phyloP scores from a whole-genome alignment of 37 sponge, comb jelly and placozoan genomes.

The Agelas oroides region DNA sequence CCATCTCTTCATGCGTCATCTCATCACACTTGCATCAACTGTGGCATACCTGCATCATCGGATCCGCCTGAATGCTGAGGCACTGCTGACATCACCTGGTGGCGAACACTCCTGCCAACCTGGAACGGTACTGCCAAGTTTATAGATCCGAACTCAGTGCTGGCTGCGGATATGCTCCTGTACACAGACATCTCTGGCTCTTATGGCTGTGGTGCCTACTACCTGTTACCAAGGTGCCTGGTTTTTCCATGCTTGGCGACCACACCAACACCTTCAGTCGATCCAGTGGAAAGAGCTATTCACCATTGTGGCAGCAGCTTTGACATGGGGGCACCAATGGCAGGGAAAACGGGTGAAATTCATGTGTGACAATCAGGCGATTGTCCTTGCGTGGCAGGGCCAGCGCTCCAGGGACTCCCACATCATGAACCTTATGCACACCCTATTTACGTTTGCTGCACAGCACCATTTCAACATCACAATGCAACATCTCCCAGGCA shows the following conservation, averaged over 20 bases:
- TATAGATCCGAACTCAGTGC: too few relatives aligned
- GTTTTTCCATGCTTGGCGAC: not conserved
- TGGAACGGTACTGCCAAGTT: too few relatives aligned
- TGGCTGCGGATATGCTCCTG: too few relatives aligned
- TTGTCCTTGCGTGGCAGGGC: constrained; percentile 32
- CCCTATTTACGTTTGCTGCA: constrained; percentile 27
- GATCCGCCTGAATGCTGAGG: constrained; percentile 17
- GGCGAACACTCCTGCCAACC: too few relatives aligned
- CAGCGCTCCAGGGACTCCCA: constrained; percentile 29
- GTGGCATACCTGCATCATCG: constrained; percentile 15
- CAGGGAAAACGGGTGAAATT: constrained; percentile 4
- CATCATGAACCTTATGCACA: constrained; percentile 18
- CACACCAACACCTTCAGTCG: too few relatives aligned
- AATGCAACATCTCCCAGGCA: too few relatives aligned
- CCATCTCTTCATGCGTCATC: constrained; percentile 9
- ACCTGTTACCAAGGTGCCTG: not conserved
- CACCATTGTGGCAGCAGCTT: constrained; percentile 32
- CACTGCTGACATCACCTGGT: constrained; percentile 37
- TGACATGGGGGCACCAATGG: constrained; percentile 41
- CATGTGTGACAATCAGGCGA: constrained; percentile 50
- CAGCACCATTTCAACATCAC: too few relatives aligned
- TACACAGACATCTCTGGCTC: too few relatives aligned
- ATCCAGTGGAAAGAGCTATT: constrained; percentile 26
- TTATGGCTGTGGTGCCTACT: constrained; percentile 11
- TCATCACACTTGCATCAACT: too few relatives aligned